Evolutionary conservation across 2,888 invertebrate species (phyloP).

Genomic region (Steromphala cineraria): DNA sequence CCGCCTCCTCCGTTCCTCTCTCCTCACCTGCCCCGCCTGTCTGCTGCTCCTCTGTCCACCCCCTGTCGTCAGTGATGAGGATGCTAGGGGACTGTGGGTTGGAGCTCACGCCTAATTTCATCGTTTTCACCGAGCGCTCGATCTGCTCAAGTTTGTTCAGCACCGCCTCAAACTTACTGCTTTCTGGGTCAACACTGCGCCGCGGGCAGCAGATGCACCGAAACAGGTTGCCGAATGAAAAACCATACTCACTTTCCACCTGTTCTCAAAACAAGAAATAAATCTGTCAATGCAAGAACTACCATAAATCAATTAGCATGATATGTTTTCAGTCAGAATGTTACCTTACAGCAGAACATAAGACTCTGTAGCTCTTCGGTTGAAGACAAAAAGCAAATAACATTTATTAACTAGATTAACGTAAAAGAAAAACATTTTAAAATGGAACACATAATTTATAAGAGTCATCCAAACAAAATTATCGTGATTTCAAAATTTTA

Average conservation of each 20-base stretch:
- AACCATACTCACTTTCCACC: constrained; percentile 58
- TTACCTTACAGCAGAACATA: too few relatives aligned
- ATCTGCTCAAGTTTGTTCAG: constrained; percentile 50
- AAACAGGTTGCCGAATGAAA: constrained; percentile 64
- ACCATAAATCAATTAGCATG: too few relatives aligned
- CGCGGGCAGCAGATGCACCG: constrained; percentile 62
- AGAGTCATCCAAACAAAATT: too few relatives aligned
- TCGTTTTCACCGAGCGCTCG: constrained; percentile 25
- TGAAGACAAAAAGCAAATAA: too few relatives aligned
- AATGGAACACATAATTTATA: too few relatives aligned
- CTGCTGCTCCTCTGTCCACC: not conserved
- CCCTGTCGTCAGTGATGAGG: not conserved
- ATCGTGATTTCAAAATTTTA: too few relatives aligned
- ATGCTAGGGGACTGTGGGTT: not conserved
- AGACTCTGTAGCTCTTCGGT: too few relatives aligned
- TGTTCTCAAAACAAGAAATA: not conserved
- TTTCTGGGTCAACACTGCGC: constrained; percentile 12
- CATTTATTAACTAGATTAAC: too few relatives aligned
- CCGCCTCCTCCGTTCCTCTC: not conserved
- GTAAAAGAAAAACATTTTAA: too few relatives aligned
- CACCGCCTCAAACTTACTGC: constrained; percentile 50
- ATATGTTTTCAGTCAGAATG: too few relatives aligned
- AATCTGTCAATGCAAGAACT: too few relatives aligned
- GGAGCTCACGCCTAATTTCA: constrained; percentile 13
- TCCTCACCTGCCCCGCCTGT: not conserved